phyloP scores from a whole-genome alignment of 2,113 vertebrate species.

The Cryptotis parvus region DNA sequence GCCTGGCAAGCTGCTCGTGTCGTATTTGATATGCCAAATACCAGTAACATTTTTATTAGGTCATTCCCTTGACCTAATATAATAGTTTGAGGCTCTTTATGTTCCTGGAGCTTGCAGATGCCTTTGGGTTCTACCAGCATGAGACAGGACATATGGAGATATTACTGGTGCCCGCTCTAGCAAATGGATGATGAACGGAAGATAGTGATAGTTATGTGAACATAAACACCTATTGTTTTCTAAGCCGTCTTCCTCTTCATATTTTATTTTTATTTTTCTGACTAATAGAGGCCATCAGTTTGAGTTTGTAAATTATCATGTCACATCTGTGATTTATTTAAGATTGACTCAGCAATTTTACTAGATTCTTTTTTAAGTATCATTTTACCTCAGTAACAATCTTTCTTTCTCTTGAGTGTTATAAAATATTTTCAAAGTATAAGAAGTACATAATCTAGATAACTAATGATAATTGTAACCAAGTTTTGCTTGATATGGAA shows the following conservation, averaged over 20 bases:
- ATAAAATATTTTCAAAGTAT: background rate
- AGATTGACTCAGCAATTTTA: constrained; percentile 18
- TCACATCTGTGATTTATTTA: constrained; percentile 59
- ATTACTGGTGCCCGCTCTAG: too few species aligned
- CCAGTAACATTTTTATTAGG: too few species aligned
- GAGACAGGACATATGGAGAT: too few species aligned
- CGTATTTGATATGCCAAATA: too few species aligned
- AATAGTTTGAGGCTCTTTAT: too few species aligned
- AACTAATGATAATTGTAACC: background rate
- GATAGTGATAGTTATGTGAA: too few species aligned
- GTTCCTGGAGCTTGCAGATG: too few species aligned
- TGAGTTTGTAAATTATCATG: constrained; percentile 27
- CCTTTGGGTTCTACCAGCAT: too few species aligned
- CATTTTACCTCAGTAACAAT: constrained; percentile 5
- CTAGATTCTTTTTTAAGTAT: background rate
- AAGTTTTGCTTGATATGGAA: background rate
- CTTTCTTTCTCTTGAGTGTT: background rate
- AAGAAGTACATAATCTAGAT: constrained; percentile 13
- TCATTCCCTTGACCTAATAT: too few species aligned
- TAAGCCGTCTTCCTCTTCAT: constrained; percentile 35
- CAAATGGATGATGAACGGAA: too few species aligned
- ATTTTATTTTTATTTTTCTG: constrained; percentile 23
- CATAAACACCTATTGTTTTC: background rate
- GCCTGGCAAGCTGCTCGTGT: too few species aligned
- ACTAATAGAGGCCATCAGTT: constrained; percentile 17